phyloP scores from a whole-genome alignment of 1,140 invertebrate genomes.

The Pogonomyrmex barbatus region DNA sequence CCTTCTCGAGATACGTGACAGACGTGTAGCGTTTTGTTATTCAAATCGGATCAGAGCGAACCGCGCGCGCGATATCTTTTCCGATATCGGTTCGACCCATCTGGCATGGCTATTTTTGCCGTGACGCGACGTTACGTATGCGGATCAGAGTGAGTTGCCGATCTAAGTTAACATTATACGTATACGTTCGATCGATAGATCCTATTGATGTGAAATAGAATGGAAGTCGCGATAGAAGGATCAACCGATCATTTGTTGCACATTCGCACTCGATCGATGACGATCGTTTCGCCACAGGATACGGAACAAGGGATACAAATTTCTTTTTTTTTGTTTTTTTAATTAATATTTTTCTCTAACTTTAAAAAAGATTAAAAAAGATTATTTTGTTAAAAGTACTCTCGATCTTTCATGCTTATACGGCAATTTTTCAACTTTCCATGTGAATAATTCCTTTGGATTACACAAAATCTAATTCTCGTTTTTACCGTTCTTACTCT shows the following conservation, averaged over 20 bases:
- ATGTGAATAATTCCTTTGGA: not conserved
- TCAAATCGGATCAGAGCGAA: conserved; percentile 73
- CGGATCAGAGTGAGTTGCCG: conserved; percentile 51
- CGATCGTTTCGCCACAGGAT: not conserved
- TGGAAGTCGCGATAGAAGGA: conserved; percentile 45
- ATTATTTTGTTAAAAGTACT: not conserved
- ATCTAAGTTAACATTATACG: conserved; percentile 61
- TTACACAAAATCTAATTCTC: not conserved
- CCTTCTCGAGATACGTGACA: conserved; percentile 59
- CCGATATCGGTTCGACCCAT: conserved; percentile 76
- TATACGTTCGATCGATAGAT: conserved; percentile 73
- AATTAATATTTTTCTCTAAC: not conserved
- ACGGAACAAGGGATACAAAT: not conserved
- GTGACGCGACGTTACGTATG: conserved; percentile 48
- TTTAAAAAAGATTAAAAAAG: not conserved
- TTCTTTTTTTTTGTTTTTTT: not conserved
- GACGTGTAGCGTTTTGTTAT: conserved; percentile 77
- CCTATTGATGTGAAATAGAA: conserved; percentile 66
- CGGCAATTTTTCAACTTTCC: not conserved
- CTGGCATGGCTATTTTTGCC: conserved; percentile 75
- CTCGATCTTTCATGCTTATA: not conserved
- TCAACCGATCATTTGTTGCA: conserved; percentile 48
- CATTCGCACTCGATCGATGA: conserved; percentile 12
- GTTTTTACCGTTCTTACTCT: not conserved
- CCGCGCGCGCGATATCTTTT: conserved; percentile 73